Evolutionary conservation across 2,113 vertebrate species (phyloP), one percentile per base, ranked within the genome.

Genomic region (Okapia johnstoni): DNA sequence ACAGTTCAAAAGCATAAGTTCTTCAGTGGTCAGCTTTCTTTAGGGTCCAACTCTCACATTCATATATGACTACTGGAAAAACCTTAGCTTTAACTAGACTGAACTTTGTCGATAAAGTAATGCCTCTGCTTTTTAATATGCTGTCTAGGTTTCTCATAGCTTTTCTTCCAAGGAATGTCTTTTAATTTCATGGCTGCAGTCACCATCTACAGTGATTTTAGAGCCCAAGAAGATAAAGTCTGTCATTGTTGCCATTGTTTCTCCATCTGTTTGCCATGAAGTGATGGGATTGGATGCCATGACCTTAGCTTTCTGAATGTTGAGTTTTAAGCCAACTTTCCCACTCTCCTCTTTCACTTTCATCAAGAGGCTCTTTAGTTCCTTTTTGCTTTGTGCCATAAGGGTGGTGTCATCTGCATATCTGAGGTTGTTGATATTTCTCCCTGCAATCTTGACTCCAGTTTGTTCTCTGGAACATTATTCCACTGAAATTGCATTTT

Each of bases 401-500:
- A 70, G 10, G 10, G 19, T 70, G n/a, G 19, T 70, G n/a, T 70
- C 66, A 40, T 70, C 10, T 70, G 66, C 66, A 23, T 70, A 40
- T 70, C 66, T 70, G 5, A 70, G 66, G 66, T 70, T 40, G 12
- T 70, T 70, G 66, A 70, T 70, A 70, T 70, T 70, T 70, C n/a
- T 70, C 36, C 66, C 19, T 40, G n/a, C n/a, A 12, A 70, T 70
- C n/a, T 70, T 70, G n/a, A 70, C 40, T 70, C n/a, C 66, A 23
- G n/a, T 70, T 70, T 70, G 19, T 70, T 70, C 66, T 70, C 66
- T 40, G 66, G 19, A n/a, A 77, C 23, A 77, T 15, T 46, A 77
- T 93, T 88, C 96, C 79, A 84, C 30, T 92, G 33, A 95, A 92
- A 85, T 95, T 5, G 76, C 61, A 17, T 86, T 93, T 28, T 88